Conservation (phyloP, 2,888 invertebrate genomes). For the Emmelina monodactyla region DNA sequence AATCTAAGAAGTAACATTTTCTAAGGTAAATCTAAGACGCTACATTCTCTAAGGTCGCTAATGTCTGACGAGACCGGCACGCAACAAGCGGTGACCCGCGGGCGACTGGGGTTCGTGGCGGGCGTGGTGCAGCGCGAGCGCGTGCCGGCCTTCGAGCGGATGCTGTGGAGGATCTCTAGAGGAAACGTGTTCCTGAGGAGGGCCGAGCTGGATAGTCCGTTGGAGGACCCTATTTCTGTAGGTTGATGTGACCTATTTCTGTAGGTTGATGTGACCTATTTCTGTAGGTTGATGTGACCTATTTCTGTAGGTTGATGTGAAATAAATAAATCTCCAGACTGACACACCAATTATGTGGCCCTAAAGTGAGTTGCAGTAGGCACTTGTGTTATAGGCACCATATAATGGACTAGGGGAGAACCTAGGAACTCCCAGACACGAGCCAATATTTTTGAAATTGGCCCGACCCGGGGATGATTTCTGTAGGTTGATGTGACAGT, state of each 20-base stretch:
- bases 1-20: too few species aligned
- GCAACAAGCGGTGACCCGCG: constrained; percentile 46
- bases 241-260: constrained; percentile 78
- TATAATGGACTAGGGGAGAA: too few species aligned
- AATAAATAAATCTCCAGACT: too few species aligned
- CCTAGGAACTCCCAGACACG: too few species aligned
- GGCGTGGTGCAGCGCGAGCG: constrained; percentile 92
- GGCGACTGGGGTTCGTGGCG: constrained; percentile 80
- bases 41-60: constrained; percentile 48
- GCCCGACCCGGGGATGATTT: too few species aligned
- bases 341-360: too few species aligned
- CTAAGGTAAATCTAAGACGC: too few species aligned
- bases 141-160: constrained; percentile 88
- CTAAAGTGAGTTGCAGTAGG: too few species aligned
- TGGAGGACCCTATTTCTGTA: constrained; percentile 86
- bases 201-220: constrained; percentile 82
- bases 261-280: constrained; percentile 80
- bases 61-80: constrained; percentile 53
- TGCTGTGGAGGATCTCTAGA: constrained; percentile 92
- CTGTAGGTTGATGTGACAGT: too few species aligned
- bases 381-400: too few species aligned
- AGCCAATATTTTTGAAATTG: too few species aligned
- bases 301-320: constrained; percentile 80
- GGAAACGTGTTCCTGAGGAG: constrained; percentile 91
- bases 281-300: constrained; percentile 85